Base-by-base conservation (phyloP, 2,888 invertebrate genomes). In the Eupithecia pulchellata region DNA sequence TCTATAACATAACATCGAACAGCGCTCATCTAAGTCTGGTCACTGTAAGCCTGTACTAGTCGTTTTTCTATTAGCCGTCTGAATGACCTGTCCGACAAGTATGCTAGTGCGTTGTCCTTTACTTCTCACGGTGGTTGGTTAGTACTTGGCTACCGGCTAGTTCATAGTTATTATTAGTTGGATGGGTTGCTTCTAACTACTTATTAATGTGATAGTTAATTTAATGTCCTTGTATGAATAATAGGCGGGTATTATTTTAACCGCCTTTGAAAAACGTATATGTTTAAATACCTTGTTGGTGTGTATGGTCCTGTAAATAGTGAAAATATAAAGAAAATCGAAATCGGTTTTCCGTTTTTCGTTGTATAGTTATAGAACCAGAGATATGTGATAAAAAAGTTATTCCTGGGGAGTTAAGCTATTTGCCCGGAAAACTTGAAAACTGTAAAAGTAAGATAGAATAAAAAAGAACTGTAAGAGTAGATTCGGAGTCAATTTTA, bases 81-180 rank as follows among this genome's bases (percentile, higher is more conserved):
- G 69, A 70, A 69, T 73, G 74, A 74, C 76, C 76, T 65, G 77
- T 74, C 64, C 66, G 32, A 61, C 74, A 69, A 25, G 66, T 68
- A 52, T 11, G n/a, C 47, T 70, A 71, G 68, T 66, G 72, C 72
- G 62, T 65, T 68, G 73, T 69, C 69, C 73, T 69, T 6, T 0
- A 39, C 11, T 74, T 72, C 68, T 67, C 69, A 72, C 69, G 69
- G 65, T 66, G 32, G 64, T 60, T 66, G 64, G 47, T 60, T 66
- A 60, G 47, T 58, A 58, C 58, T n/a, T 32, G 9, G 5, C n/a
- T 60, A 29, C n/a, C n/a, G n/a, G 29, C 57, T 57, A 17, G 57
- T 29, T 57, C 29, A 29, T 29, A 61, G 61, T 36, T 34, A 61
- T 61, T 36, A 60, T 39, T 39, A n/a, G 36, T 36, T 36, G 0